Evolutionary conservation across 1,140 invertebrate species (phyloP), one percentile per base, ranked within the genome.

Genomic region (Acromyrmex heyeri): DNA sequence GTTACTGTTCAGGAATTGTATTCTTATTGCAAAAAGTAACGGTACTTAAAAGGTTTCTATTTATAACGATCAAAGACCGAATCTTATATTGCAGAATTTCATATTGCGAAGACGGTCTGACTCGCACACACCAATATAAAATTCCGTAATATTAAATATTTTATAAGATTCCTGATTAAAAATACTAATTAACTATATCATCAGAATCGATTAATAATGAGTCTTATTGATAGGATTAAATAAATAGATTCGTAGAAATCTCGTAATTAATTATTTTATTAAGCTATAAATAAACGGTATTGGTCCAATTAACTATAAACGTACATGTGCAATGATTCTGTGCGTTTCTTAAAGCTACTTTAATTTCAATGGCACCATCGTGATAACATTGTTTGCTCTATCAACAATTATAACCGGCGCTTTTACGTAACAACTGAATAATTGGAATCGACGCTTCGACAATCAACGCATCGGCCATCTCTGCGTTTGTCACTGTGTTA

Each of bases 391-490:
- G 48, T 69, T 81, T 81, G 77, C 50, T 44, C 21, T n/a, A 27
- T 81, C 64, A 69, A 81, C 50, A 69, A 57, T 81, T 81, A 64
- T 48, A 81, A 55, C 30, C 48, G 30, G 21, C n/a, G 30, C 77
- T 81, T 81, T 81, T 79, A 79, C 48, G 48, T 79, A 67, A 79
- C 16, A 18, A 34, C 44, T 48, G 75, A 48, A 78, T 78, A 48
- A 78, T 30, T 64, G 16, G 16, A 62, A 78, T 64, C 18, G 21
- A 16, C 73, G 18, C 55, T 78, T 78, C 21, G 73, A 61, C 21
- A 38, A 59, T 64, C 30, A 0, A 34, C 30, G 30, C 30, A 7
- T 34, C 18, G 70, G 16, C 10, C 24, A 30, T 62, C 8, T 62
- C 5, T 48, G 21, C 5, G 24, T n/a, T 10, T 77, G 8, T 59